A percentile compares a stretch with the other conserved stretches of the same genome.
phyloP scores from a whole-genome alignment of 2,113 vertebrate species.

The Prietella phreatophila region DNA sequence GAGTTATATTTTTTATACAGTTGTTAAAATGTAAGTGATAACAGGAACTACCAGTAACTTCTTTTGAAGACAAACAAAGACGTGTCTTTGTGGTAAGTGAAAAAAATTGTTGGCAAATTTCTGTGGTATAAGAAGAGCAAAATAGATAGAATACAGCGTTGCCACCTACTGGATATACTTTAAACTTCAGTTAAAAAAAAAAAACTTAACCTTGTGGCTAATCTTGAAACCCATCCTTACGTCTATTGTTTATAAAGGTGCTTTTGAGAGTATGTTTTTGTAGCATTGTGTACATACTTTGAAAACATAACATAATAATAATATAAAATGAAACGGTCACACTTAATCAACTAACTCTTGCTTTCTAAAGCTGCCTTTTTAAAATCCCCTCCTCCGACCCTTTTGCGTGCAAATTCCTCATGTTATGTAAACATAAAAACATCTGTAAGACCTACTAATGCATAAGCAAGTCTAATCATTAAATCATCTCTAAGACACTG shows the following conservation, averaged over 20 bases:
- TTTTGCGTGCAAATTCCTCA: not conserved
- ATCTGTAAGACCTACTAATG: not conserved
- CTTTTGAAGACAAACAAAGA: not conserved
- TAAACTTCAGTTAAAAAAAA: not conserved
- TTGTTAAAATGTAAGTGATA: not conserved
- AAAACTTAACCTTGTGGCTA: not conserved
- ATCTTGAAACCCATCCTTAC: not conserved
- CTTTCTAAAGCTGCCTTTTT: not conserved
- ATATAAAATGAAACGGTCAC: not conserved
- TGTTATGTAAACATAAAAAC: not conserved
- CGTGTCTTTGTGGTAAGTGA: not conserved
- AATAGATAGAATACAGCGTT: not conserved
- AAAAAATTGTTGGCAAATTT: not conserved
- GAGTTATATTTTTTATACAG: too few relatives aligned
- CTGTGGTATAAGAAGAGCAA: not conserved
- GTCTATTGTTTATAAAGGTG: not conserved
- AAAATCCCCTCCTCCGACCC: not conserved
- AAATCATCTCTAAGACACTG: not conserved
- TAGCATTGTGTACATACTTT: not conserved
- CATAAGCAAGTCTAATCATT: not conserved
- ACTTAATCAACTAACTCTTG: not conserved
- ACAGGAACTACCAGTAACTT: too few relatives aligned
- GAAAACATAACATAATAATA: too few relatives aligned
- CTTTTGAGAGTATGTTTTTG: not conserved
- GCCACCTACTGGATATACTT: conserved; percentile 8